Base-by-base conservation (phyloP, 2,113 vertebrate species). In the Sylvietta virens region DNA sequence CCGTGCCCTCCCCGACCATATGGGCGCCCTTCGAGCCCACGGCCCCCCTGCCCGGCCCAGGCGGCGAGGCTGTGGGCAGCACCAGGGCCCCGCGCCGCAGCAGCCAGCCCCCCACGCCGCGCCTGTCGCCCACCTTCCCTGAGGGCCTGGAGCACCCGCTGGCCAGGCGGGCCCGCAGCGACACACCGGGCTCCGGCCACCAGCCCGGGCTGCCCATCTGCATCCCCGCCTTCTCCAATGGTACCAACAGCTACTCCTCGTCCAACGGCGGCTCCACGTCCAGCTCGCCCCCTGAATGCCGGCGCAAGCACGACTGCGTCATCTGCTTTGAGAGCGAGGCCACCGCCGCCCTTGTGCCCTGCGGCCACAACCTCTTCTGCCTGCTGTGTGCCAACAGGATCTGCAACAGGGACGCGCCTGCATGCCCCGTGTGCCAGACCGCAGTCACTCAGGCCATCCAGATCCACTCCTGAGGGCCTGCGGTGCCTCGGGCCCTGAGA, bases 361-460 rank as follows among this genome's bases (percentile, higher is more conserved):
- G 99, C 21, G 99, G 99, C 90, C 99, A 99, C 98, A 99, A 99
- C 97, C 99, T 99, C 81, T 99, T 99, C 98, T 99, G 99, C 98
- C 99, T 99, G 99, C 98, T 99, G 95, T 99, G 99, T 61, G 99
- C 99, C 97, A 98, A 98, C 96, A 98, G 98, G 85, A 99, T 99
- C 97, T 99, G 99, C 48, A 98, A 2, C 14, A 0, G 15, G 3
- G 71, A 27, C 31, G 40, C 40, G 18, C 70, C 70, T 10, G 18
- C 31, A 0, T 73, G 71, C 53, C 71, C 71, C 53, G 33, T 74
- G 7, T 74, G 71, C 71, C 71, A 37, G 19, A 2, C 3, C 19
- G 33, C 54, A 1, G 53, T 74, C 53, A 44, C 40, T 2, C 71
- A 74, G 53, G 71, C 71, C 53, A 13, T 57, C 18, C 53, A 45